These are phyloP conservation scores for Drosophila mojavensis DNA, from an alignment of 1,140 invertebrate genomes.

Conservation along the genomic window DNA sequence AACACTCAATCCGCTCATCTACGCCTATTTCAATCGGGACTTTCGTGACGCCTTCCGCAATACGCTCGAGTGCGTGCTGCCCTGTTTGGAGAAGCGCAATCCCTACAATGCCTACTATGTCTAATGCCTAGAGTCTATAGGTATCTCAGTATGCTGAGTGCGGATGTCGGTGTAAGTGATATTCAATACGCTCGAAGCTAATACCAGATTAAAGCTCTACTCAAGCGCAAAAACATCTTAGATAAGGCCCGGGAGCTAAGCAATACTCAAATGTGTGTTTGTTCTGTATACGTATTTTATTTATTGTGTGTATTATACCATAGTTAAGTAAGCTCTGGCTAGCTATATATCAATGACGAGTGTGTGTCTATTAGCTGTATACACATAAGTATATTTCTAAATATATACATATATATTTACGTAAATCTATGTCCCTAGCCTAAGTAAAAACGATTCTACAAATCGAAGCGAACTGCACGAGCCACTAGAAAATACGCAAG, in stretches of 20 bases:
- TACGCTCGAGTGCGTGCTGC: constrained; percentile 93
- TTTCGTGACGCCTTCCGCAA: constrained; percentile 98
- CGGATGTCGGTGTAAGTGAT: constrained; percentile 58
- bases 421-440: constrained; percentile 31
- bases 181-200: constrained; percentile 56
- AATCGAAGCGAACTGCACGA: background rate
- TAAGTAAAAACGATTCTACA: constrained; percentile 11
- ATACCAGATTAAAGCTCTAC: constrained; percentile 18
- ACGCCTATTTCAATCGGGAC: constrained; percentile 99
- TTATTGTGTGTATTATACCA: constrained; percentile 34
- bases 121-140: constrained; percentile 78
- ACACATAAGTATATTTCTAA: constrained; percentile 11
- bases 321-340: constrained; percentile 12
- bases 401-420: background rate
- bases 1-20: constrained; percentile 98
- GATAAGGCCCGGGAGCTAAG: constrained; percentile 66
- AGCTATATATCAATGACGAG: background rate
- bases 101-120: constrained; percentile 86
- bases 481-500: constrained; percentile 19
- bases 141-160: background rate
- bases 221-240: constrained; percentile 34
- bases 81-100: constrained; percentile 86
- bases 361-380: constrained; percentile 32
- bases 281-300: constrained; percentile 52
- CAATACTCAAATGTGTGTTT: constrained; percentile 71